Conservation (phyloP, 1,140 invertebrate species). For the Chionoecetes opilio region DNA sequence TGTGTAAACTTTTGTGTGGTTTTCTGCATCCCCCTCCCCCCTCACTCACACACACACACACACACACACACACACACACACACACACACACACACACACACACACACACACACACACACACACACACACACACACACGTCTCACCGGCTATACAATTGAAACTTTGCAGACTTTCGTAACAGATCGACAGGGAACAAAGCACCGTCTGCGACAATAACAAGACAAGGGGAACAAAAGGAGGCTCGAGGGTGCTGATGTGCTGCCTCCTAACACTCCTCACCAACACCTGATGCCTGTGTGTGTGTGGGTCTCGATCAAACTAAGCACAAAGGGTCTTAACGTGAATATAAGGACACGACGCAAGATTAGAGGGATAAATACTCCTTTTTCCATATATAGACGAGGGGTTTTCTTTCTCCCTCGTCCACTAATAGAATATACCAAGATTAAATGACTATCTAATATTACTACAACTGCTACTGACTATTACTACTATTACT, state of each 20-base stretch:
- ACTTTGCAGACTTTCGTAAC: not conserved
- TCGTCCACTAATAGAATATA: not conserved
- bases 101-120: constrained; percentile 8
- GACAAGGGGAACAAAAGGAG: not conserved
- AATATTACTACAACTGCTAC: no score
- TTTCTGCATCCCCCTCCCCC: no score
- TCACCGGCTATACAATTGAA: not conserved
- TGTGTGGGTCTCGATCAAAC: not conserved
- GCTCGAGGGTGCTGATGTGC: not conserved
- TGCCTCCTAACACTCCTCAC: not conserved
- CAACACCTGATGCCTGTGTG: not conserved
- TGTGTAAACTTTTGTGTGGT: no score
- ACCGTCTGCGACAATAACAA: not conserved
- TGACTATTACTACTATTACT: no score
- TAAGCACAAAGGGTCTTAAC: not conserved
- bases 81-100: not conserved
- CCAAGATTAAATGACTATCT: no score
- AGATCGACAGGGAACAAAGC: not conserved
- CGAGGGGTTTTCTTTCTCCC: not conserved
- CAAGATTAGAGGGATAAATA: not conserved
- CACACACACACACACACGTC: not conserved
- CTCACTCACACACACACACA: not conserved
- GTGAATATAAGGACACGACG: not conserved
- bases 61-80: not conserved
- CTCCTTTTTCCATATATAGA: not conserved